A percentile compares a stretch with the other conserved stretches of the same genome.
Evolutionary conservation across 2,888 invertebrate genomes (phyloP).

Genomic region (Agrochola macilenta): DNA sequence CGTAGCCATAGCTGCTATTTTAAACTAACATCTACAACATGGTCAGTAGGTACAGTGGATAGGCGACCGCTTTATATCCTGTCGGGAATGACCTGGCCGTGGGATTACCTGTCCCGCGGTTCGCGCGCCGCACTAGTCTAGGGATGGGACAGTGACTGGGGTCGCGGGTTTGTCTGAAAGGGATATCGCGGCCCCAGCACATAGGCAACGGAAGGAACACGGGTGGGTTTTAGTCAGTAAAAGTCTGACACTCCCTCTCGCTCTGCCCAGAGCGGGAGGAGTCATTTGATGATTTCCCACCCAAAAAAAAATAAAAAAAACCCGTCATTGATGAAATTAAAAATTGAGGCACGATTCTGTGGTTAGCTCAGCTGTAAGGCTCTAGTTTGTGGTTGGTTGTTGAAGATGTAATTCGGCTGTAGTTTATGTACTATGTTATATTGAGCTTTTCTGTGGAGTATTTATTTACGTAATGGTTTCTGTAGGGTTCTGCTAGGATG

Average conservation of each 20-base stretch:
- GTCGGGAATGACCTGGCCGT: slow-evolving; percentile 59
- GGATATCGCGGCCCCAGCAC: no score
- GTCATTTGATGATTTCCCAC: no score
- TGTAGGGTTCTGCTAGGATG: neutral
- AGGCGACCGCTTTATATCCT: slow-evolving; percentile 71
- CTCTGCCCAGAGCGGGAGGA: no score
- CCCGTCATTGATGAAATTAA: slow-evolving; percentile 41
- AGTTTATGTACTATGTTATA: neutral
- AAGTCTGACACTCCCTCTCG: no score
- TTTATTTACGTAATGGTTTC: neutral
- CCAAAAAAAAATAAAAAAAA: no score
- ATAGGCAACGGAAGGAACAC: no score
- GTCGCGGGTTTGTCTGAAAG: no score
- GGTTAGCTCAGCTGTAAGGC: slow-evolving; percentile 2
- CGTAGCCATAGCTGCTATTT: neutral
- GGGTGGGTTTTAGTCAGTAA: no score
- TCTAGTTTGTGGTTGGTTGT: slow-evolving; percentile 5
- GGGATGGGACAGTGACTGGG: slow-evolving; percentile 2
- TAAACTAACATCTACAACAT: neutral
- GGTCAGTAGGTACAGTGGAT: slow-evolving; percentile 5
- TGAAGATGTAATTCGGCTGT: neutral
- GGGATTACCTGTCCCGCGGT: slow-evolving; percentile 51
- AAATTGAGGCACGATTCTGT: slow-evolving; percentile 31
- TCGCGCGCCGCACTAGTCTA: slow-evolving; percentile 28
- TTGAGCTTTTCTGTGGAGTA: neutral